Evolutionary conservation across 2,888 invertebrate genomes (phyloP), one percentile per base, ranked within the genome.

Genomic region (Helicoverpa assulta): DNA sequence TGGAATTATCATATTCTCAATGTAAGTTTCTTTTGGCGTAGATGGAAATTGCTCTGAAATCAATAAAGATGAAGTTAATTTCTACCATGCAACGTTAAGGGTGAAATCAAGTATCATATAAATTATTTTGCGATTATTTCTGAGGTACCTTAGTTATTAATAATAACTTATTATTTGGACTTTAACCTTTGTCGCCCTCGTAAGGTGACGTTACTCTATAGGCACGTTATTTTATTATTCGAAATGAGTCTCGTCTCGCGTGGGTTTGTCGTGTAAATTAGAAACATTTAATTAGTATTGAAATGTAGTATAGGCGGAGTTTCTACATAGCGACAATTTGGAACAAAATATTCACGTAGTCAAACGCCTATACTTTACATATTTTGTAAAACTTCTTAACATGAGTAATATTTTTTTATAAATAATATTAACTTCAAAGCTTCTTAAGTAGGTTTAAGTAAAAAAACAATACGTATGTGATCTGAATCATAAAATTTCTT

Each of bases 401-500:
- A 21, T 10, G 19, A 29, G 37, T 52, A 12, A 43, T 26, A 40
- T 18, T 58, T 14, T 2, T 12, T 8, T 33, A 71, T 26, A n/a
- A n/a, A n/a, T n/a, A n/a, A 2, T 14, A 26, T 47, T 57, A 37
- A 14, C 0, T 50, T 53, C 4, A 21, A 26, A 57, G 8, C 29
- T 14, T n/a, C 29, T 59, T 33, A 56, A 29, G 61, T 12, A 8
- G 29, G 52, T 52, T 57, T 67, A 37, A 12, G 29, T 29, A n/a
- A 53, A 62, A 58, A 63, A 65, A 43, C 4, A 43, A 56, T 52
- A 56, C 63, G 33, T 33, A 51, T 47, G 29, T 59, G 18, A 59
- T 75, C 58, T 79, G 70, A 82, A 56, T 82, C 76, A 79, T 71
- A 59, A 67, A 65, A 51, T 62, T 79, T 82, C 82, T 50, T 60